Evolutionary conservation across 2,113 vertebrate genomes (phyloP), one percentile per base, ranked within the genome.

Genomic region (Ranitomeya imitator): DNA sequence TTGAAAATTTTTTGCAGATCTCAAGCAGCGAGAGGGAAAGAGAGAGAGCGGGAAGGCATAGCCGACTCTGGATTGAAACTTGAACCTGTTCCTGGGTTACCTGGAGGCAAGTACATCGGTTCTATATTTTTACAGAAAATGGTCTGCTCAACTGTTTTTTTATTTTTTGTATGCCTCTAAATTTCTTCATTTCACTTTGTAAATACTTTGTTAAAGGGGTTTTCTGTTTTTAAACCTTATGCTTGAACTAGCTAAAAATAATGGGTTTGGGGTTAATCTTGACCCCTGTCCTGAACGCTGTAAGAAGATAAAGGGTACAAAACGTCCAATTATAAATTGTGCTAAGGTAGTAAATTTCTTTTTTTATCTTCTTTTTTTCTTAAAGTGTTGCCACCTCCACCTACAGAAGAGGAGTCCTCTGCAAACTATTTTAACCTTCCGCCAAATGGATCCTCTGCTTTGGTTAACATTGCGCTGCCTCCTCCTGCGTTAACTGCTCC

Each of bases 361-460:
- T 79, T 79, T 18, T 31, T 2, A 31, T 31, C 26, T 60, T 81
- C 0, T 82, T 19, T 83, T 0, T 84, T 0, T 6, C 90, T 37
- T 90, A 15, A 90, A 97, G 98, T 96, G 92, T 96, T 99, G 8
- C 97, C 97, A 85, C 97, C 98, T 21, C 96, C 97, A 79, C 93
- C 96, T 10, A 94, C 97, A 83, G 98, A 99, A 91, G 97, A 99
- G 87, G 97, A 97, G 76, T 90, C 96, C 74, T 96, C 97, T 89
- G 96, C 97, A 82, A 99, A 99, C 92, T 99, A 98, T 90, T 99
- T 99, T 91, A 98, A 99, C 92, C 94, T 99, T 77, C 96, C 97
- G 90, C 97, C 97, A 0, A 94, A 95, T 90, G 94, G 96, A 57
- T 96, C 97, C 89, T 95, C 98, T 23, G 95, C 96, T 0, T 95